phyloP scores from a whole-genome alignment of 2,888 invertebrate species.

The Harpagoxenus sublaevis region DNA sequence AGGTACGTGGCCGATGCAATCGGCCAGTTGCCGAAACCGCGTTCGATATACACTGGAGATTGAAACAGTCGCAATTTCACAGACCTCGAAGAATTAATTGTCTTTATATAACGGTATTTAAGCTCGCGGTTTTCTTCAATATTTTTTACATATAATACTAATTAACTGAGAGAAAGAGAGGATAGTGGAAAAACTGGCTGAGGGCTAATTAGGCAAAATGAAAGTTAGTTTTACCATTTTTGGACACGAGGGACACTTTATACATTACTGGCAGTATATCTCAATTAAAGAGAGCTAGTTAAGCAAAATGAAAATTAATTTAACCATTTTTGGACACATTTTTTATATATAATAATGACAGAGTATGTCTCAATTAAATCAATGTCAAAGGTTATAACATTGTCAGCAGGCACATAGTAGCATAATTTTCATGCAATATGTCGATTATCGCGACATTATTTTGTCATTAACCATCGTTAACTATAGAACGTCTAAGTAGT shows the following conservation, averaged over 20 bases:
- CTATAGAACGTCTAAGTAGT: neutral
- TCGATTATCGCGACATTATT: neutral
- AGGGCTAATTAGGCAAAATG: neutral
- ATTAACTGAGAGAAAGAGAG: neutral
- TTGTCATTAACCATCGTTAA: slow-evolving; percentile 12
- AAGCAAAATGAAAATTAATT: neutral
- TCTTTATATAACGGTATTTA: neutral
- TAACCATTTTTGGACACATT: neutral
- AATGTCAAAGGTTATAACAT: neutral
- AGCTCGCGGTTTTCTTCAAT: neutral
- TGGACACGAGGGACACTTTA: neutral
- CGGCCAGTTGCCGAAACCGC: slow-evolving; percentile 34
- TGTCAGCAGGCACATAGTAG: neutral
- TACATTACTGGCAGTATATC: neutral
- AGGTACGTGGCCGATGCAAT: neutral
- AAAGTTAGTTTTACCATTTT: slow-evolving; percentile 1
- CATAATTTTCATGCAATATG: slow-evolving; percentile 3
- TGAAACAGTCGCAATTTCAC: slow-evolving; percentile 25
- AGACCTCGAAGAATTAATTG: slow-evolving; percentile 34
- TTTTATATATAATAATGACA: neutral
- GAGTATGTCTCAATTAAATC: neutral
- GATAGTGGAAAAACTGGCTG: too few relatives aligned
- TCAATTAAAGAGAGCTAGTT: neutral
- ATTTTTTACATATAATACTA: neutral
- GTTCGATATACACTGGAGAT: slow-evolving; percentile 38